Conservation (phyloP, 2,113 vertebrate genomes). For the Orientallactaga bullata region DNA sequence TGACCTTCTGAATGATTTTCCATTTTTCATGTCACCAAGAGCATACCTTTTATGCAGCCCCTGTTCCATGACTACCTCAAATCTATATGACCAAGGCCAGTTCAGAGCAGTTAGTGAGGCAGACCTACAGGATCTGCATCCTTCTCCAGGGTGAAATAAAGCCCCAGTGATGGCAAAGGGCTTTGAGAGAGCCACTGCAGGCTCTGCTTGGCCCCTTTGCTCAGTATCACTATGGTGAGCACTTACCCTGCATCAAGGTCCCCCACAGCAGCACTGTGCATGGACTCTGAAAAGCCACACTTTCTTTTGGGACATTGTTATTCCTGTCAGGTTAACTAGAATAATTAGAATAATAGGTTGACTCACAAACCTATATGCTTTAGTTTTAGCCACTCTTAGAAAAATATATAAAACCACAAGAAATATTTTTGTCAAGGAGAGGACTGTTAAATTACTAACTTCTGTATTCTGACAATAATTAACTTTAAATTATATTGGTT, state of each 20-base stretch:
- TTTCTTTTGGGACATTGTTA: background rate
- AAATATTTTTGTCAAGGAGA: background rate
- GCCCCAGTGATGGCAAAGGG: background rate
- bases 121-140: constrained; percentile 96
- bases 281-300: background rate
- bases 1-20: constrained; percentile 41
- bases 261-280: background rate
- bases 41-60: constrained; percentile 75
- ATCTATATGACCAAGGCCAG: constrained; percentile 78
- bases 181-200: background rate
- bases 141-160: constrained; percentile 86
- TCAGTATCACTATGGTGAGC: background rate
- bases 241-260: background rate
- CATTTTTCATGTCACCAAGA: constrained; percentile 72
- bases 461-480: background rate
- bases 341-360: too few relatives aligned
- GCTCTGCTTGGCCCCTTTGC: background rate
- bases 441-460: background rate
- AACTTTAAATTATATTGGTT: background rate
- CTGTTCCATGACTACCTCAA: constrained; percentile 74
- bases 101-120: constrained; percentile 92
- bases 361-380: background rate
- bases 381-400: background rate
- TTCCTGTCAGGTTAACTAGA: background rate
- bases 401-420: background rate